Percentiles rank a stretch among this genome's conserved stretches.
These are phyloP conservation scores for Ciona savignyi DNA, from an alignment of 23 tunicate species.

Conservation along the genomic window DNA sequence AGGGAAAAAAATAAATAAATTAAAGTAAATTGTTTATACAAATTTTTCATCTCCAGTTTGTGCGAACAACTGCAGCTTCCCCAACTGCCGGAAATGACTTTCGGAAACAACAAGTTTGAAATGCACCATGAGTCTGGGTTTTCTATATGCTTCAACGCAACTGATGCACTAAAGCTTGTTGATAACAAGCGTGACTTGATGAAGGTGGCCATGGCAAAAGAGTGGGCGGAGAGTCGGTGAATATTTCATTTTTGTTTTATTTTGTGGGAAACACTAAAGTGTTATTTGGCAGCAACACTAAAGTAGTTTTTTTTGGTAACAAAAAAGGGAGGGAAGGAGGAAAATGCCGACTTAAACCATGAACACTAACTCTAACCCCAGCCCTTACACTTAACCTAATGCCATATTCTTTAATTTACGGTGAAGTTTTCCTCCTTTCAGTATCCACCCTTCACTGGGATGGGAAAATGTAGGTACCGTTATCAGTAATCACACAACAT, in stretches of 20 bases:
- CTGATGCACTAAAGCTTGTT: slow-evolving; percentile 68
- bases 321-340: neutral
- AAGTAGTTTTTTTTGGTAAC: neutral
- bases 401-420: no score
- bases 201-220: slow-evolving; percentile 83
- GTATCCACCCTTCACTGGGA: no score
- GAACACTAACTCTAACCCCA: no score
- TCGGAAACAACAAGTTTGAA: slow-evolving; percentile 54
- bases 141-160: slow-evolving; percentile 58
- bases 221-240: slow-evolving; percentile 82
- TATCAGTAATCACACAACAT: no score
- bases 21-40: no score
- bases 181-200: slow-evolving; percentile 67
- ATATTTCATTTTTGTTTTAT: neutral
- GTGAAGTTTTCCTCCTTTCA: no score
- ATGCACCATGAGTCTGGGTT: slow-evolving; percentile 49
- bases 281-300: neutral
- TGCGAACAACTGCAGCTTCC: slow-evolving; percentile 33
- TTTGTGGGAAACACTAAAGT: neutral
- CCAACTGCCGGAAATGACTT: slow-evolving; percentile 92
- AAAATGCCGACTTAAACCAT: no score
- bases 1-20: no score
- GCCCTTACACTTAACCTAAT: no score
- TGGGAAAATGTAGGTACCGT: no score
- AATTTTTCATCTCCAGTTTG: no score